Evolutionary conservation across 1,140 invertebrate species (phyloP).

Genomic region (Zaprionus davidi): DNA sequence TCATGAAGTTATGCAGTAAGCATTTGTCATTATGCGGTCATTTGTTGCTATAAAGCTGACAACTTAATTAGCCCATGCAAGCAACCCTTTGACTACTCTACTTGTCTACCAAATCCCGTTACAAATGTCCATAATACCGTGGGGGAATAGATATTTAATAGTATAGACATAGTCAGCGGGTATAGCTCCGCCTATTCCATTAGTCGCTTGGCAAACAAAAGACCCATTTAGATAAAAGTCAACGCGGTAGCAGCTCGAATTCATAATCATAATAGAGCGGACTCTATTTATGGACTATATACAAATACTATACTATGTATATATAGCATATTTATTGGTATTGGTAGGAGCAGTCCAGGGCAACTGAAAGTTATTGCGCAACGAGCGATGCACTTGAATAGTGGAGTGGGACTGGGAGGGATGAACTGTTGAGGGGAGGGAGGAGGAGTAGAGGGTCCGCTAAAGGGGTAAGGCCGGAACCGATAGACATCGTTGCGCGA

Average conservation of each 20-base stretch:
- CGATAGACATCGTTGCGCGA: slow-evolving; percentile 66
- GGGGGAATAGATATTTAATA: slow-evolving; percentile 27
- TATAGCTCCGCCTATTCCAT: slow-evolving; percentile 61
- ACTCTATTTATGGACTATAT: slow-evolving; percentile 61
- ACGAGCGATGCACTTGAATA: slow-evolving; percentile 61
- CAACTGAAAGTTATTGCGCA: slow-evolving; percentile 78
- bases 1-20: background rate
- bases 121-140: slow-evolving; percentile 62
- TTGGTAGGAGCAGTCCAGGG: slow-evolving; percentile 4
- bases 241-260: slow-evolving; percentile 47
- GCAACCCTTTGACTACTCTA: slow-evolving; percentile 24
- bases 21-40: slow-evolving; percentile 17
- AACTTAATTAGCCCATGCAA: slow-evolving; percentile 59
- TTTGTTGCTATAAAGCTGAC: slow-evolving; percentile 61
- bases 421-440: background rate
- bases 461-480: slow-evolving; percentile 17
- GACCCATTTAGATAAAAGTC: slow-evolving; percentile 80
- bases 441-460: background rate
- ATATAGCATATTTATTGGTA: slow-evolving; percentile 9
- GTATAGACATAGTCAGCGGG: slow-evolving; percentile 7
- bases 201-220: slow-evolving; percentile 69
- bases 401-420: slow-evolving; percentile 33
- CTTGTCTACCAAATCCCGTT: slow-evolving; percentile 12
- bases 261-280: slow-evolving; percentile 75
- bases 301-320: background rate